Base-by-base conservation (phyloP, 2,797 vertebrate species). In the Chrysolophus pictus region DNA sequence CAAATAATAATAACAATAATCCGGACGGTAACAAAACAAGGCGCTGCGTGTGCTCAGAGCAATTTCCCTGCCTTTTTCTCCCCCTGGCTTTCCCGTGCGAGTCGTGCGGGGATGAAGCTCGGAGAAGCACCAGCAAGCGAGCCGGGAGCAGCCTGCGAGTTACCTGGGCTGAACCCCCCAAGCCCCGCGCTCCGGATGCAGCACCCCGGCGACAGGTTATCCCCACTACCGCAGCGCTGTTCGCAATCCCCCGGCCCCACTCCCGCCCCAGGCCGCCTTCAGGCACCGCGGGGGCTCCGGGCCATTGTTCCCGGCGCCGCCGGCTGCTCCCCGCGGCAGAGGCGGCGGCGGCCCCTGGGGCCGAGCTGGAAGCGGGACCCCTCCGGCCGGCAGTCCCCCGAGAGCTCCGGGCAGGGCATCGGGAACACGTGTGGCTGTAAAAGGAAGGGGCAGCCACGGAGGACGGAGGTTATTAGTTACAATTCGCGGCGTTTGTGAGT, bases 1-100 rank as follows among this genome's bases (percentile, higher is more conserved):
- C 84, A 88, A 94, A 95, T 95, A 95, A 91, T 87, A 93, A 92
- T 42, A 93, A 89, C 79, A 65, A 44, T 76, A 90, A 87, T 84
- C 92, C 67, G 46, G 60, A 70, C 46, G 71, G 83, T 31, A 95
- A 92, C 86, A 87, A 94, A 95, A 87, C 80, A 82, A 84, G 46
- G 62, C 60, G 82, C 87, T 92, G 83, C 53, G 16, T 91, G 74
- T 37, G 59, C 77, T 95, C 64, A 16, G 89, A 91, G 46, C 76
- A 58, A 67, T 91, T 87, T 87, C 63, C 58, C 7, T 49, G 35
- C 23, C 7, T 5, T 9, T 39, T 18, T 19, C 28, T 2, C 24
- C 23, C 62, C 39, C 31, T 31, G 28, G 11, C 35, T 28, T 87
- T 84, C 42, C 83, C 67, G 42, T 81, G 88, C 63, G 74, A 95